These are phyloP conservation scores for Aspidiotus destructor DNA, from an alignment of 2,888 invertebrate species.

Conservation along the genomic window DNA sequence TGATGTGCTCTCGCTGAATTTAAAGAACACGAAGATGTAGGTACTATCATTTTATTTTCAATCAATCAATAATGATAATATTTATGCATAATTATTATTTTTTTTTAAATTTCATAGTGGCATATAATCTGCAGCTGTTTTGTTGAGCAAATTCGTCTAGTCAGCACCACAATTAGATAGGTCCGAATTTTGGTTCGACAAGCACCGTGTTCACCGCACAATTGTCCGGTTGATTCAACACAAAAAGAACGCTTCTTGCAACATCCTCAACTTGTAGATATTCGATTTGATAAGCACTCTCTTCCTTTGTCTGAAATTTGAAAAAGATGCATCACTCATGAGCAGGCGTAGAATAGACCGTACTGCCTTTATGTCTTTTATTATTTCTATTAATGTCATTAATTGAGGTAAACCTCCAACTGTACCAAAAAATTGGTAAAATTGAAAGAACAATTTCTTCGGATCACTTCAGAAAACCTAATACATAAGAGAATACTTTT, in stretches of 20 bases:
- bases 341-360: background rate
- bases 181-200: slow-evolving; percentile 38
- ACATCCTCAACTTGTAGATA: slow-evolving; percentile 37
- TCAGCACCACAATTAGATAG: slow-evolving; percentile 34
- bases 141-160: too few relatives aligned
- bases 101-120: too few relatives aligned
- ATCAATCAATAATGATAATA: too few relatives aligned
- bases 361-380: background rate
- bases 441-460: background rate
- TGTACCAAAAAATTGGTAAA: too few relatives aligned
- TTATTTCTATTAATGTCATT: background rate
- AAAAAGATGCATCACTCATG: too few relatives aligned
- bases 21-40: too few relatives aligned
- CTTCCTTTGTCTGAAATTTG: background rate
- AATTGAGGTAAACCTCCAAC: background rate
- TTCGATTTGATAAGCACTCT: background rate
- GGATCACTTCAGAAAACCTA: background rate
- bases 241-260: slow-evolving; percentile 38
- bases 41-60: too few relatives aligned
- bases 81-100: too few relatives aligned
- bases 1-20: too few relatives aligned
- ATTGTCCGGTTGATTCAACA: slow-evolving; percentile 37
- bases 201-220: slow-evolving; percentile 39
- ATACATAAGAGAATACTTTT: background rate
- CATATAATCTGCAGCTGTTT: too few relatives aligned